phyloP scores from a whole-genome alignment of 2,113 vertebrate genomes.

The Lamprologus lemairii region DNA sequence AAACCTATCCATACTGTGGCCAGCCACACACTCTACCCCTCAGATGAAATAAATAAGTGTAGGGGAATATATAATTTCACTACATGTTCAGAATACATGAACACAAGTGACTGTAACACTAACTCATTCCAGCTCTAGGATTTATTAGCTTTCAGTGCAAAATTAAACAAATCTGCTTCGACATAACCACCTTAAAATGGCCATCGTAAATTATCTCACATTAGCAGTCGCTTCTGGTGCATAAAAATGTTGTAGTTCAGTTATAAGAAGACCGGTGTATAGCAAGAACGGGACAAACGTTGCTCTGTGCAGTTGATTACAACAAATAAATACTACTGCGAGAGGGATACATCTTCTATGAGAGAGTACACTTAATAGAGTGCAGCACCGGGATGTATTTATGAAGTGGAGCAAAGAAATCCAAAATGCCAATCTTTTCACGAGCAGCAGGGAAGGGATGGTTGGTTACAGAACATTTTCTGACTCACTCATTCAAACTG shows the following conservation, averaged over 20 bases:
- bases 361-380: not conserved
- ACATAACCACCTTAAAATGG: slow-evolving; percentile 54
- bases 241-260: slow-evolving; percentile 7
- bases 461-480: slow-evolving; percentile 17
- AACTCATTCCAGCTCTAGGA: slow-evolving; percentile 15
- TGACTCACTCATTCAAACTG: slow-evolving; percentile 46
- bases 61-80: not conserved
- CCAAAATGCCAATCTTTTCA: slow-evolving; percentile 25
- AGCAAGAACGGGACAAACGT: slow-evolving; percentile 44
- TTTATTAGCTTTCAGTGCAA: slow-evolving; percentile 60
- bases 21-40: not conserved
- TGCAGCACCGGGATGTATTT: not conserved
- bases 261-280: slow-evolving; percentile 7
- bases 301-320: slow-evolving; percentile 57
- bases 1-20: not conserved
- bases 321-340: slow-evolving; percentile 63
- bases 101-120: slow-evolving; percentile 1
- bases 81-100: not conserved
- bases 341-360: slow-evolving; percentile 45
- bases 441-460: slow-evolving; percentile 12
- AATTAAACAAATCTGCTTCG: slow-evolving; percentile 57
- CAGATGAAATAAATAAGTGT: not conserved
- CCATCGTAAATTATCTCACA: slow-evolving; percentile 55
- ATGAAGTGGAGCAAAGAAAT: slow-evolving; percentile 45
- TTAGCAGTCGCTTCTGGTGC: slow-evolving; percentile 30